Percentiles rank a stretch among this genome's conserved stretches.
Conservation (phyloP, 1,140 invertebrate genomes). For the fruit fly (Drosophila melanogaster) region DNA sequence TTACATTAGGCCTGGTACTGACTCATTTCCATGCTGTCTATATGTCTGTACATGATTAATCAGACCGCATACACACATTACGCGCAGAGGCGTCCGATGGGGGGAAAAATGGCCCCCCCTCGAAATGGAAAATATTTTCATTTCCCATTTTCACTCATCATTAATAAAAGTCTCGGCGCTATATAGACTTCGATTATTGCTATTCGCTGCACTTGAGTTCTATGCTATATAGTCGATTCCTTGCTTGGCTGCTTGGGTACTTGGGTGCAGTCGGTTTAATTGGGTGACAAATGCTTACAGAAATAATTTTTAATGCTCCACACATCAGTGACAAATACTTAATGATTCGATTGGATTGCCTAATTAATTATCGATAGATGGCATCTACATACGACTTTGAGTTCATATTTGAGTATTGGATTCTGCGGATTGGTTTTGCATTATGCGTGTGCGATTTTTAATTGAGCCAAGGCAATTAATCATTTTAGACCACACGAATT, state of each 20-base stretch:
- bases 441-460: conserved; percentile 66
- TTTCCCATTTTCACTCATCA: conserved; percentile 77
- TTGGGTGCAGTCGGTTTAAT: conserved; percentile 72
- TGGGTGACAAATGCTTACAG: conserved; percentile 79
- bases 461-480: conserved; percentile 76
- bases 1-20: conserved; percentile 53
- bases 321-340: conserved; percentile 78
- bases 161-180: conserved; percentile 79
- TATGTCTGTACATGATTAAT: conserved; percentile 50
- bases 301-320: conserved; percentile 76
- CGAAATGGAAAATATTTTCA: conserved; percentile 50
- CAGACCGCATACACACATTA: conserved; percentile 37
- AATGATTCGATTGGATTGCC: conserved; percentile 81
- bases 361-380: conserved; percentile 74
- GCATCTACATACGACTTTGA: conserved; percentile 25
- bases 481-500: conserved; percentile 47
- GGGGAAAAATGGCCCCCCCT: not conserved
- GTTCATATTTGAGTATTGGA: conserved; percentile 11
- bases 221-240: conserved; percentile 26
- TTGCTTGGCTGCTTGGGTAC: conserved; percentile 34
- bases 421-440: conserved; percentile 32
- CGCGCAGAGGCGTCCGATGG: conserved; percentile 11
- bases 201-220: conserved; percentile 61
- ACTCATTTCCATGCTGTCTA: conserved; percentile 51
- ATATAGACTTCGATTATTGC: conserved; percentile 70